Evolutionary conservation across 2,113 vertebrate genomes (phyloP), one percentile per base, ranked within the genome.

Genomic region (Dasyprocta punctata): DNA sequence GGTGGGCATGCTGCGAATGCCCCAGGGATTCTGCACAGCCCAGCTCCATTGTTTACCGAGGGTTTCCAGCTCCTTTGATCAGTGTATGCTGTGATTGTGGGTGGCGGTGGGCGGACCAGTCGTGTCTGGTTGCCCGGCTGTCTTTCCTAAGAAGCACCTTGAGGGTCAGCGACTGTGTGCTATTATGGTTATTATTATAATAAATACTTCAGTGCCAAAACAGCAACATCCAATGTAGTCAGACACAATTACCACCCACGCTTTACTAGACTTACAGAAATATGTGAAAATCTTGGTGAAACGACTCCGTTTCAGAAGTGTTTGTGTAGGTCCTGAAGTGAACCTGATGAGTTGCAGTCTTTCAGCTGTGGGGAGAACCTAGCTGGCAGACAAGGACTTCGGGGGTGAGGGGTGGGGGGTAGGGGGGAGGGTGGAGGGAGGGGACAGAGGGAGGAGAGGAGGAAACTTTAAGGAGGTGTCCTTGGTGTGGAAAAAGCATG

Each of bases 101-200:
- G 90, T 80, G 85, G n/a, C 14, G 22, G 93, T 30, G 90, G 61
- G 92, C 0, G 10, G 92, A 2, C 33, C 65, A 13, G n/a, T 47
- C 80, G 19, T 0, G 30, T 49, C 92, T 75, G 69, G 71, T 95
- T 89, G 83, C 90, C 60, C 10, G 17, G 30, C 0, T 0, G 73
- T 36, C 90, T 90, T 92, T 85, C 90, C 78, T 96, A 88, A 97
- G 91, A 77, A 96, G 83, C 83, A 84, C 89, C 80, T 91, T 71
- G 89, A 89, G 93, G 96, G 92, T 89, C 96, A 88, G 89, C 2
- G 0, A 47, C 24, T 1, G 20, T 56, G 10, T 61, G 89, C 83
- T 94, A 71, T 86, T 86, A 81, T n/a, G 81, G 93, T 97, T 71
- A 94, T 96, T 95, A 92, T 89, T 56, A 73, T 97, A 92, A 96